These are phyloP conservation scores for Corythornis vintsioides DNA, from an alignment of 2,113 vertebrate species.

Conservation along the genomic window DNA sequence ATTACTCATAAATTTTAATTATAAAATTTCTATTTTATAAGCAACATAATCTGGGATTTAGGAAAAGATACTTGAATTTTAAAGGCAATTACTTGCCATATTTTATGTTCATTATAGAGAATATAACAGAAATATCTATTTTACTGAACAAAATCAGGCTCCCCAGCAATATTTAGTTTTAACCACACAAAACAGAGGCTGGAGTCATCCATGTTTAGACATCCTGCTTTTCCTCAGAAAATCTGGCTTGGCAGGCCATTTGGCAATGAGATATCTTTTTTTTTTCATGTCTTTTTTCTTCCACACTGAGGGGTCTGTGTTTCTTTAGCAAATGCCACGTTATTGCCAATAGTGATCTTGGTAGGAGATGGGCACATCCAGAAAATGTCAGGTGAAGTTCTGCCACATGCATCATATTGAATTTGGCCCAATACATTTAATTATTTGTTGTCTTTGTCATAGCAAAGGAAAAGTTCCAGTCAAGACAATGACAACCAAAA, in stretches of 20 bases:
- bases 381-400: background rate
- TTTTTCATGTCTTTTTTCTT: background rate
- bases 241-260: background rate
- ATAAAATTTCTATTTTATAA: background rate
- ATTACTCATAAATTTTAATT: background rate
- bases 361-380: background rate
- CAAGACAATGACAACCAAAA: background rate
- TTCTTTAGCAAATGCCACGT: background rate
- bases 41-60: background rate
- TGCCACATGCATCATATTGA: background rate
- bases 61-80: background rate
- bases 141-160: background rate
- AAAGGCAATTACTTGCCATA: background rate
- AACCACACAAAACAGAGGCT: background rate
- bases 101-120: background rate
- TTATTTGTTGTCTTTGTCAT: background rate
- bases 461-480: background rate
- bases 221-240: background rate
- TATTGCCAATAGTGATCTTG: background rate
- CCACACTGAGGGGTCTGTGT: background rate
- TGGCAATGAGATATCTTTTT: background rate
- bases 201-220: background rate
- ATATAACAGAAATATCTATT: background rate
- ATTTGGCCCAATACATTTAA: background rate
- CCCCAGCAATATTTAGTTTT: background rate